A percentile compares a stretch with the other conserved stretches of the same genome.
phyloP scores from a whole-genome alignment of 2,113 vertebrate species.

The Rhinoderma darwinii region DNA sequence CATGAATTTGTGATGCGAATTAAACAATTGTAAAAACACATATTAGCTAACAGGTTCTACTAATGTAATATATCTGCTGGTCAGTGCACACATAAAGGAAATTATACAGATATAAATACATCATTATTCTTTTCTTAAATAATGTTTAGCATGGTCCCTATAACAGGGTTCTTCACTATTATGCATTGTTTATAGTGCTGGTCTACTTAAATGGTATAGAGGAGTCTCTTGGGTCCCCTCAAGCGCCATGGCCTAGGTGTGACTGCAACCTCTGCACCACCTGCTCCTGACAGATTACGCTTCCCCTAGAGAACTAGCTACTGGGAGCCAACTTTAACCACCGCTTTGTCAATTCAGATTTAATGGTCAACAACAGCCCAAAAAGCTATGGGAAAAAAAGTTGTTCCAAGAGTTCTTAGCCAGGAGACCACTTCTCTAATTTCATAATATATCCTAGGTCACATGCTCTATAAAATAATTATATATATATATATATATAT shows the following conservation, averaged over 20 bases:
- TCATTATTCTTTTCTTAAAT: neutral
- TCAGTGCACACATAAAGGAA: neutral
- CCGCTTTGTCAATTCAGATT: neutral
- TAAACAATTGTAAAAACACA: neutral
- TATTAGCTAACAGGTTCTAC: neutral
- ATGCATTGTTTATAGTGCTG: neutral
- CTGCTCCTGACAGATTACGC: too few species aligned
- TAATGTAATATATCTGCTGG: neutral
- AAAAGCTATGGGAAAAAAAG: neutral
- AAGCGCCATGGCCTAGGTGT: too few species aligned
- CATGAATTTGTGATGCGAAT: neutral
- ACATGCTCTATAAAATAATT: too few species aligned
- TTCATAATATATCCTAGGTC: too few species aligned
- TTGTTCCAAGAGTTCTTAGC: too few species aligned
- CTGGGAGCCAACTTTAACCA: neutral
- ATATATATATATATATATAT: too few species aligned
- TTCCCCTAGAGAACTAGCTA: neutral
- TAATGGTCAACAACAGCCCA: neutral
- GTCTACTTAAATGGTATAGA: too few species aligned
- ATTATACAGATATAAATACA: neutral
- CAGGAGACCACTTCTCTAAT: too few species aligned
- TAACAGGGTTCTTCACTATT: neutral
- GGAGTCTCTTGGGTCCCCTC: too few species aligned
- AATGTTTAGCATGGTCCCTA: neutral
- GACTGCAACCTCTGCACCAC: too few species aligned